Conservation (phyloP, 2,797 vertebrate species). For the Cheirogaleus major region DNA sequence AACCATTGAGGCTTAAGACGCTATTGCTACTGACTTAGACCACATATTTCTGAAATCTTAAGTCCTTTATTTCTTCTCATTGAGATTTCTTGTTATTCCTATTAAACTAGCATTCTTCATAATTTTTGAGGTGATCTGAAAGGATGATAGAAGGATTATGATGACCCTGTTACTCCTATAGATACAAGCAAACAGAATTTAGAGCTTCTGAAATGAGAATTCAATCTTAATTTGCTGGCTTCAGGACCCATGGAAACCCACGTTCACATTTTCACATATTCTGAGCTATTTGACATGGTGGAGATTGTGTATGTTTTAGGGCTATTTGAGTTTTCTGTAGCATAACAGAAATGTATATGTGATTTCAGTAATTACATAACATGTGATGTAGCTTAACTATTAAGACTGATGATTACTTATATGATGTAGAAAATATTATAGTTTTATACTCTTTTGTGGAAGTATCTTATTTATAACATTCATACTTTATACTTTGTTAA, state of each 20-base stretch:
- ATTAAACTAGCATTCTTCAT: not conserved
- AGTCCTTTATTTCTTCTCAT: not conserved
- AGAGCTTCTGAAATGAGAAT: not conserved
- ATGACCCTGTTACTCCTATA: not conserved
- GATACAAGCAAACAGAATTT: not conserved
- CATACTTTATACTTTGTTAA: not conserved
- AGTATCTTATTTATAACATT: not conserved
- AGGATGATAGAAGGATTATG: not conserved
- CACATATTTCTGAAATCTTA: not conserved
- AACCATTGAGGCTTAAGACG: not conserved
- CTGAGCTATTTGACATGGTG: not conserved
- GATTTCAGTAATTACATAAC: slow-evolving; percentile 26
- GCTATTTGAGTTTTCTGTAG: slow-evolving; percentile 39
- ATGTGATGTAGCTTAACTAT: not conserved
- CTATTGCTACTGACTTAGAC: not conserved
- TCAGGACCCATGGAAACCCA: not conserved
- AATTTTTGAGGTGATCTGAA: slow-evolving; percentile 14
- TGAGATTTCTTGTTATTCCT: not conserved
- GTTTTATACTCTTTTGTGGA: slow-evolving; percentile 9
- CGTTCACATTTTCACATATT: not conserved
- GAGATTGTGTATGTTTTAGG: slow-evolving; percentile 28
- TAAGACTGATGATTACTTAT: not conserved
- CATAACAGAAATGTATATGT: not conserved
- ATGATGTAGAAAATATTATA: not conserved
- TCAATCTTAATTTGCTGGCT: slow-evolving; percentile 14